Conservation (phyloP, 2,888 invertebrate species). For the Clitarchus hookeri region DNA sequence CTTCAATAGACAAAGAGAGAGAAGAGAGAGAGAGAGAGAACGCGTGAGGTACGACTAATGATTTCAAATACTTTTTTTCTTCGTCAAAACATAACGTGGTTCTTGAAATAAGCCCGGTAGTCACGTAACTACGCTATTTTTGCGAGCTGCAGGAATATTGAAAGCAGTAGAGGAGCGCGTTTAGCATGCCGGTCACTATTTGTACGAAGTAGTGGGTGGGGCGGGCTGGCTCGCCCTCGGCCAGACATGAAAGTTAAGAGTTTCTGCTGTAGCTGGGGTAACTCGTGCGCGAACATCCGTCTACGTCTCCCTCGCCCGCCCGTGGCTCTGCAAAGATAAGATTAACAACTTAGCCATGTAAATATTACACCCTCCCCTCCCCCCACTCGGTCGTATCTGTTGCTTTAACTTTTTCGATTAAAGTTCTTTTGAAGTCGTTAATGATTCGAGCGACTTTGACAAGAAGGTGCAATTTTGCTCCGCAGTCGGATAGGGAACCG, state of each 20-base stretch:
- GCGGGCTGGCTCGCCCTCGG: not conserved
- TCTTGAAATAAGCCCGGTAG: too few species aligned
- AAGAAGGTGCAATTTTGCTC: constrained; percentile 2
- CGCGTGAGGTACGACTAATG: too few species aligned
- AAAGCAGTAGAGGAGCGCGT: too few species aligned
- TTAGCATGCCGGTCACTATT: not conserved
- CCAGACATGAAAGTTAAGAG: not conserved
- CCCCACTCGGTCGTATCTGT: not conserved
- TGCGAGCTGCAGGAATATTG: too few species aligned
- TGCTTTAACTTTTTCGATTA: constrained; percentile 14
- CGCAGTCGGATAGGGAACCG: not conserved
- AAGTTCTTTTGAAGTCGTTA: constrained; percentile 14
- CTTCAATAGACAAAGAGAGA: too few species aligned
- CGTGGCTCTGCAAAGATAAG: constrained; percentile 6
- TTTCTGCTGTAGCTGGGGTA: not conserved
- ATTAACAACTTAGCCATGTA: constrained; percentile 8
- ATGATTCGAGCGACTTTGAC: constrained; percentile 2
- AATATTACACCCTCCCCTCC: not conserved
- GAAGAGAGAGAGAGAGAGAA: too few species aligned
- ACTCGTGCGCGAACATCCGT: not conserved
- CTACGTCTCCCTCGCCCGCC: not conserved
- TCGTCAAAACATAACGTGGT: too few species aligned
- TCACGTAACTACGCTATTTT: too few species aligned
- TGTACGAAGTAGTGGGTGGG: not conserved
- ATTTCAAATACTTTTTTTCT: too few species aligned